Evolutionary conservation across 2,113 vertebrate genomes (phyloP).

Genomic region (Hippopotamus amphibius): DNA sequence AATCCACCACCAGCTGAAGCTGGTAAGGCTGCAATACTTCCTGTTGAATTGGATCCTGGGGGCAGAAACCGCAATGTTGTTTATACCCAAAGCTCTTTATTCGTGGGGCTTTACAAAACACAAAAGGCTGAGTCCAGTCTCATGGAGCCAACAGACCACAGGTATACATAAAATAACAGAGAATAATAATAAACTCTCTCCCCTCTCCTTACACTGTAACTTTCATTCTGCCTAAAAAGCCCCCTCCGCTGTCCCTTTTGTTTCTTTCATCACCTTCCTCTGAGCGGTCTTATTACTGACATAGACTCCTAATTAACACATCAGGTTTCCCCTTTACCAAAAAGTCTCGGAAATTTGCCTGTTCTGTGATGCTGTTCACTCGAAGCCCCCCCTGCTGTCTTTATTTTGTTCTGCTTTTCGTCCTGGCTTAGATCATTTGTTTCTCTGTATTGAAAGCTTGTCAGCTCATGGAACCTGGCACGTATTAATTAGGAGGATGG

Average conservation of each 20-base stretch:
- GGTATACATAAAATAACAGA: not conserved
- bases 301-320: constrained; percentile 76
- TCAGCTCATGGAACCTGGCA: constrained; percentile 75
- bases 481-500: constrained; percentile 77
- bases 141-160: constrained; percentile 18
- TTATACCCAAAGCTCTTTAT: constrained; percentile 65
- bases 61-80: constrained; percentile 67
- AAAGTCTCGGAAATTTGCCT: constrained; percentile 64
- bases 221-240: not conserved
- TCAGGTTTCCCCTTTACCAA: constrained; percentile 68
- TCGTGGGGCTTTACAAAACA: constrained; percentile 53
- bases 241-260: constrained; percentile 32
- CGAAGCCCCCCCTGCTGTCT: constrained; percentile 66
- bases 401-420: constrained; percentile 62
- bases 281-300: constrained; percentile 50
- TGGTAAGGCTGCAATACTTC: constrained; percentile 32
- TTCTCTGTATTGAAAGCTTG: constrained; percentile 80
- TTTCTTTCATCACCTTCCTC: constrained; percentile 63
- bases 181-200: not conserved
- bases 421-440: constrained; percentile 60
- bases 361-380: constrained; percentile 21
- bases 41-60: constrained; percentile 33
- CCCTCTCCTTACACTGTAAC: not conserved
- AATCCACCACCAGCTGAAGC: constrained; percentile 20
- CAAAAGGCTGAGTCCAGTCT: constrained; percentile 59